These are phyloP conservation scores for Drosophila nigricruria DNA, from an alignment of 2,888 invertebrate species.

Conservation along the genomic window DNA sequence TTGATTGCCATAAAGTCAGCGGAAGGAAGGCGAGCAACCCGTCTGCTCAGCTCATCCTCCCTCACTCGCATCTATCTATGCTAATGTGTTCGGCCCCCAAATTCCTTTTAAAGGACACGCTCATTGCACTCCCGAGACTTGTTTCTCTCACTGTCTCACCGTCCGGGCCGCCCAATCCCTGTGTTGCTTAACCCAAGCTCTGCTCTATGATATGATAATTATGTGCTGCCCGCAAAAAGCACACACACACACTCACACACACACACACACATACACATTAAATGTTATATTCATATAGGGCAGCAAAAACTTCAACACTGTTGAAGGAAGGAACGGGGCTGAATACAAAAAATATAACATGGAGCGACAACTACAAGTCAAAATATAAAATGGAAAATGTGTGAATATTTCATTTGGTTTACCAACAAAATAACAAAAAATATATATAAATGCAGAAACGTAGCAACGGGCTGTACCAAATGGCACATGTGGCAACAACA, in stretches of 20 bases:
- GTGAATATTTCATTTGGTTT: conserved; percentile 76
- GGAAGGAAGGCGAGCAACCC: conserved; percentile 3
- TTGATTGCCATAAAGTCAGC: conserved; percentile 23
- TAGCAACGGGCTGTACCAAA: conserved; percentile 39
- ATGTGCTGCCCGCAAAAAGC: conserved; percentile 63
- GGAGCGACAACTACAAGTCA: conserved; percentile 68
- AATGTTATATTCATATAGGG: conserved; percentile 74
- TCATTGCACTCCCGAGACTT: conserved; percentile 69
- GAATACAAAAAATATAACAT: conserved; percentile 24
- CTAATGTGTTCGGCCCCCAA: conserved; percentile 57
- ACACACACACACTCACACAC: conserved; percentile 66
- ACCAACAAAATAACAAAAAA: conserved; percentile 31
- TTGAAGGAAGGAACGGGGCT: conserved; percentile 3
- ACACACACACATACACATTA: conserved; percentile 57
- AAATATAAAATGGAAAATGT: conserved; percentile 77
- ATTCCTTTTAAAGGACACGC: conserved; percentile 63
- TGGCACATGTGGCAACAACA: conserved; percentile 64
- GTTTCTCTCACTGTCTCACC: conserved; percentile 15
- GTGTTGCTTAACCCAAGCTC: conserved; percentile 8
- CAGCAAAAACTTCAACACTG: conserved; percentile 63
- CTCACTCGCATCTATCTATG: conserved; percentile 43
- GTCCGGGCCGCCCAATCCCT: background rate
- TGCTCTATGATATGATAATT: conserved; percentile 73
- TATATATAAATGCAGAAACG: conserved; percentile 18
- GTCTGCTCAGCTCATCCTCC: background rate